Base-by-base conservation (phyloP, 2,797 vertebrate genomes). In the Oryzias sinensis region DNA sequence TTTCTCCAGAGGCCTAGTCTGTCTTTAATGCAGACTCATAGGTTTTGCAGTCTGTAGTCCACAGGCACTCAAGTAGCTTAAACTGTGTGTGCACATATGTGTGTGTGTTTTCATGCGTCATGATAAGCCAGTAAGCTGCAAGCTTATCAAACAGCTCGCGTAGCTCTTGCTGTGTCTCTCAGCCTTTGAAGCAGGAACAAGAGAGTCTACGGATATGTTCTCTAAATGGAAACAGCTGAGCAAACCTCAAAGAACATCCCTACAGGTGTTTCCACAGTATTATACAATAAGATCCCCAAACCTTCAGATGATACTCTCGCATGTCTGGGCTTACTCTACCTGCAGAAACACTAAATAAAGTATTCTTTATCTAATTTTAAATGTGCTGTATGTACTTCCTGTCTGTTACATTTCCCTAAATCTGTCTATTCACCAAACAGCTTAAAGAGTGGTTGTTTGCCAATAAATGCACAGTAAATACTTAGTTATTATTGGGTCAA, bases 131-230 rank as follows among this genome's bases (percentile, higher is more conserved):
- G 46, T 80, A 77, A 84, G 77, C 81, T 73, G 61, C 71, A 68
- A 71, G 73, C 69, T 82, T 85, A 82, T 82, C 77, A 83, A 80
- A 81, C 61, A 53, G 65, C 68, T 70, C 65, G 59, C 76, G 71
- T 83, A 61, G 63, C 62, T 78, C 63, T 49, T 66, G 75, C 53
- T 61, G 62, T 65, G 72, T 72, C 56, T 79, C 57, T 43, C 44
- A n/a, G 62, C 61, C 80, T 83, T 79, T 81, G 77, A 85, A 82
- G 80, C 75, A 70, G 68, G 73, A 78, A 74, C 61, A 79, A 72
- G 69, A 62, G 53, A 53, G 42, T 63, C 53, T 60, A 51, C 5
- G 50, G 59, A 71, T 74, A 50, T 74, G 58, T 55, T 68, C 2
- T 25, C 52, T 65, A 54, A 73, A 70, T 42, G 42, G 48, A 56